These are phyloP conservation scores for Paratilapia polleni DNA, from an alignment of 2,113 vertebrate species.

Conservation along the genomic window DNA sequence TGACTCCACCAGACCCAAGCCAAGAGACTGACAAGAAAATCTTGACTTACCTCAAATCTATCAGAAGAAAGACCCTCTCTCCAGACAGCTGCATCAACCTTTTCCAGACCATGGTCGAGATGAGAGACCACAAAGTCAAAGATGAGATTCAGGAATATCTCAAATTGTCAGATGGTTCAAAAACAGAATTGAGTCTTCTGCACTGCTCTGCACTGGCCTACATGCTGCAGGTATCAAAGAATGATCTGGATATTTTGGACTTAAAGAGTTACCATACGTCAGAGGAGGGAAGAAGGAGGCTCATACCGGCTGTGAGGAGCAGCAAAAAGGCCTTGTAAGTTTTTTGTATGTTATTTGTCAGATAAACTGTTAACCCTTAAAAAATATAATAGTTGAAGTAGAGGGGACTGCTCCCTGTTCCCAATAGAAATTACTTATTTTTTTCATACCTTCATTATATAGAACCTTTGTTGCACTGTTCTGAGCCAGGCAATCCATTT, in stretches of 20 bases:
- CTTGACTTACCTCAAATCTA: constrained; percentile 46
- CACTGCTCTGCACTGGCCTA: constrained; percentile 70
- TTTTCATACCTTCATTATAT: too few relatives aligned
- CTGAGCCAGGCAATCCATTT: too few relatives aligned
- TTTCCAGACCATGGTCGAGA: constrained; percentile 63
- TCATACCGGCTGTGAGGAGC: constrained; percentile 68
- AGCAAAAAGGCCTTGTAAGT: constrained; percentile 67
- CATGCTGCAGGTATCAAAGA: constrained; percentile 56
- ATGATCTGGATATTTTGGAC: constrained; percentile 45
- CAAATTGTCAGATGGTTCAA: accelerated
- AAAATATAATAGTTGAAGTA: background rate
- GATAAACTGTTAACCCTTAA: background rate
- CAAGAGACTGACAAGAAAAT: constrained; percentile 41
- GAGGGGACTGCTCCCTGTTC: accelerated
- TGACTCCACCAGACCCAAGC: background rate
- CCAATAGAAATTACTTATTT: background rate
- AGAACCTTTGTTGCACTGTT: too few relatives aligned
- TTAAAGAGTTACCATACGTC: constrained; percentile 63
- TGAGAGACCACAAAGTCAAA: constrained; percentile 67
- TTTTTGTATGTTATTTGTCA: background rate
- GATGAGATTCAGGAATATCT: constrained; percentile 60
- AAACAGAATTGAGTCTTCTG: background rate
- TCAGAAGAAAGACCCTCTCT: constrained; percentile 30
- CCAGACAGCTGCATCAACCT: constrained; percentile 57
- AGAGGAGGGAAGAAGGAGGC: constrained; percentile 50